Base-by-base conservation (phyloP, 2,888 invertebrate genomes). In the Coenonympha glycerion region DNA sequence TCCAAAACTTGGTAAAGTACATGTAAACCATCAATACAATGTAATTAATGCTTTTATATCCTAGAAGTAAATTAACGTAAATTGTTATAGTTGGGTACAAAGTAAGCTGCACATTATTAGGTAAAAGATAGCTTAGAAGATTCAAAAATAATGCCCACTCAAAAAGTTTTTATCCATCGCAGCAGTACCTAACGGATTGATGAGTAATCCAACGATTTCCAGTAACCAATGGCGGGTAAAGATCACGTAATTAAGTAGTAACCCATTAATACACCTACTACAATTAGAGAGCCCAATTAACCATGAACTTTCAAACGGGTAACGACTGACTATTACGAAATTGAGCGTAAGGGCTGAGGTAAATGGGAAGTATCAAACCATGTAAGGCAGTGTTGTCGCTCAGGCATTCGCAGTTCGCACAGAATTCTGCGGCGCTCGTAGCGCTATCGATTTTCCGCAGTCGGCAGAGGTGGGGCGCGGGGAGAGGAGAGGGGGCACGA, bases 391-490 rank as follows among this genome's bases (percentile, higher is more conserved):
- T 59, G 58, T 61, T 64, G 65, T 62, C 63, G 60, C 58, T 62
- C 57, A 49, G 52, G 59, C 57, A 58, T 63, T 60, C 55, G 60
- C 60, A 55, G 57, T 63, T 60, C 55, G 60, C 60, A 55, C 62
- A 60, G 59, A 48, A 55, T 60, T 62, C 59, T 63, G 61, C 64
- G 62, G 62, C 65, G 62, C 71, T 75, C 64, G 66, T 67, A 73
- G 66, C 71, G 72, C 39, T 86, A 86, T 86, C 84, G 86, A 86
- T 86, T 85, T 86, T 79, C 79, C 79, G 74, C 75, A 76, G 77
- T 71, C 67, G 66, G 61, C 64, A 59, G 56, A 63, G 62, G 60
- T 61, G 54, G 56, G 28, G 33, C 33, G 24, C 37, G 51, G 34
- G 65, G 47, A 1, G 34, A 61, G 51, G 63, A 59, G 47, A 24